Evolutionary conservation across 2,113 vertebrate genomes (phyloP).

Genomic region (Seriola dumerili): DNA sequence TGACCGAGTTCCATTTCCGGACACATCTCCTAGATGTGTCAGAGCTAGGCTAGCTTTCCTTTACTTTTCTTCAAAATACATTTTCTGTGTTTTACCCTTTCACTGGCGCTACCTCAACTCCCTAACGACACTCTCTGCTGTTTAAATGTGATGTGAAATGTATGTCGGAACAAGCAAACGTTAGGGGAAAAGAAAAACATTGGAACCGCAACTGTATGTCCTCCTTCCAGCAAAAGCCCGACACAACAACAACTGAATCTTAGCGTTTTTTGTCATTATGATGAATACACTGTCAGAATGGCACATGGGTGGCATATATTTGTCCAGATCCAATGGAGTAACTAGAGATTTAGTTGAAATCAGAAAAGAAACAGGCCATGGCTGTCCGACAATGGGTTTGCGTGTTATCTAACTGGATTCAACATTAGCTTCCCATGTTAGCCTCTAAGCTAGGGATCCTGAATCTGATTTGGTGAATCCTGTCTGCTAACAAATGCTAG

Average conservation of each 20-base stretch:
- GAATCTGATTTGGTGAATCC: conserved; percentile 53
- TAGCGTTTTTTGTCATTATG: neutral
- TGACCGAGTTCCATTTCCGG: conserved; percentile 64
- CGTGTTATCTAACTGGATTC: neutral
- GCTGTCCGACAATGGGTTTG: conserved; percentile 36
- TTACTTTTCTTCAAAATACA: neutral
- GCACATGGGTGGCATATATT: rapidly evolving
- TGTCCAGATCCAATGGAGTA: neutral
- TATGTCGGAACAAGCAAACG: neutral
- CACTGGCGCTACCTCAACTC: rapidly evolving
- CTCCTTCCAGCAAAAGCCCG: neutral
- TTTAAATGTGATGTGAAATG: neutral
- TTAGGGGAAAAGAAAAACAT: neutral
- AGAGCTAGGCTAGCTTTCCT: neutral
- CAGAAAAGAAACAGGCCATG: neutral
- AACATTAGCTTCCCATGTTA: conserved; percentile 29
- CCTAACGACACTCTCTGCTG: neutral
- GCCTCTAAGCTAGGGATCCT: conserved; percentile 53
- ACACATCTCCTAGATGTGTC: conserved; percentile 41
- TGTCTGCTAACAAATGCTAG: conserved; percentile 59
- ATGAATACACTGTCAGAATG: neutral
- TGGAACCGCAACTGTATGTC: neutral
- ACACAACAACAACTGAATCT: neutral
- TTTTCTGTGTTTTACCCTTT: neutral
- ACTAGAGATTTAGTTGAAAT: neutral